Evolutionary conservation across 1,140 invertebrate genomes (phyloP), one percentile per base, ranked within the genome.

Genomic region (Pseudomyrmex flavicornis): DNA sequence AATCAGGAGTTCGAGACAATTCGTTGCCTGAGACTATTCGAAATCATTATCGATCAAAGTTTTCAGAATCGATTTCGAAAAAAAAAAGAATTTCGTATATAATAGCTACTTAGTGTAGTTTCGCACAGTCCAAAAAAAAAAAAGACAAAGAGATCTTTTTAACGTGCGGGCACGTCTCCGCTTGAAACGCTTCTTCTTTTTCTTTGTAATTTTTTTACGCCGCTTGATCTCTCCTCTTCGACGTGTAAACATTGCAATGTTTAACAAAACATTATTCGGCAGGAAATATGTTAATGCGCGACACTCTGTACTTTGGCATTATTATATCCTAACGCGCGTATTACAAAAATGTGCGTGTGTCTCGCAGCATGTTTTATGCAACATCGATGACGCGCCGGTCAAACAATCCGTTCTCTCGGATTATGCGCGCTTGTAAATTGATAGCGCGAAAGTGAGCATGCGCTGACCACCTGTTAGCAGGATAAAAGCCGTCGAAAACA

Each of bases 391-490:
- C 17, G n/a, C 56, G n/a, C 35, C 22, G 15, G 7, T 26, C 44
- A 62, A 72, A 66, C 58, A 58, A 82, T 48, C 20, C 20, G 54
- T 2, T 65, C 26, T 10, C 59, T 44, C 35, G 35, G n/a, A 73
- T 83, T 73, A 61, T 79, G 44, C 44, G 9, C 12, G 20, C 15
- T 7, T 20, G 15, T 50, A 35, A 75, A 84, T 84, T 54, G 35
- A 70, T 62, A 74, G 61, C 13, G 66, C 52, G 69, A 63, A 61
- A 56, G 15, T 61, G 50, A 59, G 70, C 46, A 26, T 73, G 58
- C 68, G 66, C 56, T 83, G 58, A 72, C 77, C 84, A 87, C 84
- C 84, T 87, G 84, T 87, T 87, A 77, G 15, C 56, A 9, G 59
- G 22, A 15, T 22, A 26, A 26, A 86, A 74, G 66, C 82, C 82